phyloP scores from a whole-genome alignment of 2,113 vertebrate species.

The Desmodus rotundus region DNA sequence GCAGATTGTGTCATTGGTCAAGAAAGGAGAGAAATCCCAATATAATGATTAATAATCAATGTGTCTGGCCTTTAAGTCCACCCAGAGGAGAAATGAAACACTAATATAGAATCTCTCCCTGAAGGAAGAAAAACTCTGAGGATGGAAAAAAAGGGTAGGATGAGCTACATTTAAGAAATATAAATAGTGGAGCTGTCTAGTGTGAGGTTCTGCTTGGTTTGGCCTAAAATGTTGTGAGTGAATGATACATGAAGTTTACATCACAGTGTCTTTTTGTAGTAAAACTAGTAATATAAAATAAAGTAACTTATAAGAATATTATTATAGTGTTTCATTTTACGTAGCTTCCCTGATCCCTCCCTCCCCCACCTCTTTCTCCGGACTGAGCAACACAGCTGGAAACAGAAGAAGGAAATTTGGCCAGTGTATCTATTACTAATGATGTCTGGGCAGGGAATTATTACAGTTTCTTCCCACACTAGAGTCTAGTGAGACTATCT shows the following conservation, averaged over 20 bases:
- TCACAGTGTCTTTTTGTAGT: conserved; percentile 63
- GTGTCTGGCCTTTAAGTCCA: conserved; percentile 81
- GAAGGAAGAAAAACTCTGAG: conserved; percentile 74
- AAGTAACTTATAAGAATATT: conserved; percentile 69
- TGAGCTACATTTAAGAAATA: conserved; percentile 54
- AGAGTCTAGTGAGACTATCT: conserved; percentile 38
- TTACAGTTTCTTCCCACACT: conserved; percentile 28
- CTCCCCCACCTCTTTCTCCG: background rate
- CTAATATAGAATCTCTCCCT: conserved; percentile 72
- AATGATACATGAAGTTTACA: conserved; percentile 64
- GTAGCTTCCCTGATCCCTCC: background rate
- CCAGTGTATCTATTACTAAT: conserved; percentile 45
- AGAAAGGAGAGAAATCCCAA: conserved; percentile 75
- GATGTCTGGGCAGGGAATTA: conserved; percentile 53
- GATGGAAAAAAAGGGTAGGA: conserved; percentile 55
- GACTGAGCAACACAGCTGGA: conserved; percentile 10
- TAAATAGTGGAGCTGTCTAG: conserved; percentile 54
- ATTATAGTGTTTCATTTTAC: background rate
- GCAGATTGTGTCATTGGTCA: conserved; percentile 80
- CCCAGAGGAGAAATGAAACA: conserved; percentile 77
- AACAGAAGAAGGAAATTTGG: conserved; percentile 36
- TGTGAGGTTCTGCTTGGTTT: conserved; percentile 51
- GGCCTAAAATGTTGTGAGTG: conserved; percentile 59
- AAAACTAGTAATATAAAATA: conserved; percentile 61
- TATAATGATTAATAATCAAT: conserved; percentile 86